Percentiles rank a stretch among this genome's conserved stretches.
Conservation (phyloP, 2,113 vertebrate genomes). For the Poeciliopsis retropinna region DNA sequence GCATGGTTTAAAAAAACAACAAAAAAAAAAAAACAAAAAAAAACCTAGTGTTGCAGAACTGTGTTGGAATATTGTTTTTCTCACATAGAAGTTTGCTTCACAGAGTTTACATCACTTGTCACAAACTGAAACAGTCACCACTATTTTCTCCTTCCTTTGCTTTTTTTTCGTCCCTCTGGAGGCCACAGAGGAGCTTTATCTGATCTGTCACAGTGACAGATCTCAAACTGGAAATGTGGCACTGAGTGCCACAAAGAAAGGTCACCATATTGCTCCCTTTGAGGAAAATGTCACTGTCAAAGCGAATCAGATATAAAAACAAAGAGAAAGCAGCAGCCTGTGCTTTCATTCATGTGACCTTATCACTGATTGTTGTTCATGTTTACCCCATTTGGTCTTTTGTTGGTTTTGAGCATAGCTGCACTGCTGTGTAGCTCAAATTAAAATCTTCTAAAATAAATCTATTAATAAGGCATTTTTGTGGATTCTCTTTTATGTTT, state of each 20-base stretch:
- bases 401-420: neutral
- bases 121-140: slow-evolving; percentile 14
- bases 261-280: slow-evolving; percentile 65
- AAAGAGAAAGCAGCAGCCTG: slow-evolving; percentile 20
- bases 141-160: slow-evolving; percentile 20
- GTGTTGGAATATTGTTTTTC: neutral
- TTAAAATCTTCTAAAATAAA: neutral
- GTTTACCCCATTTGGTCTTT: neutral
- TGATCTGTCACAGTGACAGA: slow-evolving; percentile 51
- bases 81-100: neutral
- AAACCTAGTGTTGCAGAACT: neutral
- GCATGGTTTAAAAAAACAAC: neutral
- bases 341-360: slow-evolving; percentile 28
- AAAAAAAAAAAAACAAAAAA: too few species aligned
- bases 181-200: slow-evolving; percentile 29
- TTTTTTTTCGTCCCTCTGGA: slow-evolving; percentile 26
- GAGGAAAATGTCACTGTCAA: slow-evolving; percentile 68
- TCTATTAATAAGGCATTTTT: too few species aligned
- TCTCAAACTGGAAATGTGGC: slow-evolving; percentile 47
- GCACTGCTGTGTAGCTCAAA: neutral
- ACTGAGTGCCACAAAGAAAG: slow-evolving; percentile 60
- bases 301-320: slow-evolving; percentile 43
- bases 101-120: neutral
- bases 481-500: too few species aligned
- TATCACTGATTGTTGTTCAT: slow-evolving; percentile 13